Percentiles rank a stretch among this genome's conserved stretches.
Conservation (phyloP, 2,797 vertebrate genomes). For the Melanotaenia pygmaea region DNA sequence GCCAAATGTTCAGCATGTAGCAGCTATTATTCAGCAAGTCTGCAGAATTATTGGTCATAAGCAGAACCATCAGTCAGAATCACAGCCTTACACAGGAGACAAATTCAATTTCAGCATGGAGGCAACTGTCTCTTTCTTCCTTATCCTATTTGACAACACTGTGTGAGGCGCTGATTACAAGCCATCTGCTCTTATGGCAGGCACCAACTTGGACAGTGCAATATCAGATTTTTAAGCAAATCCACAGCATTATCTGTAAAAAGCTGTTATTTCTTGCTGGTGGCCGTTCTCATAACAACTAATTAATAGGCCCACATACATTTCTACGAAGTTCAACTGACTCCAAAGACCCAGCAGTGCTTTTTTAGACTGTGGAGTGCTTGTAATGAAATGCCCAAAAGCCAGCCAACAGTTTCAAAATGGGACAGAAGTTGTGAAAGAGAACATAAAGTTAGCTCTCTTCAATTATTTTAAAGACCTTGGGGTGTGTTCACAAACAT, state of each 20-base stretch:
- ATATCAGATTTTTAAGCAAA: constrained; percentile 58
- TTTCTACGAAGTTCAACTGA: constrained; percentile 36
- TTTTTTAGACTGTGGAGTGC: constrained; percentile 30
- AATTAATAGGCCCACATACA: constrained; percentile 63
- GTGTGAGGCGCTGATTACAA: constrained; percentile 53
- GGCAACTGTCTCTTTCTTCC: constrained; percentile 40
- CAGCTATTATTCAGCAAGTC: not conserved
- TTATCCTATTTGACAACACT: constrained; percentile 43
- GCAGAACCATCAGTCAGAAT: not conserved
- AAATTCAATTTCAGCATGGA: constrained; percentile 58
- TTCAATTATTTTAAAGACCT: constrained; percentile 58
- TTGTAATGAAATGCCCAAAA: constrained; percentile 43
- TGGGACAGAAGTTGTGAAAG: constrained; percentile 38
- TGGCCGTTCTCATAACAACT: constrained; percentile 65
- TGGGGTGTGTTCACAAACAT: constrained; percentile 36
- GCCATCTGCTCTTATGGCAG: constrained; percentile 54
- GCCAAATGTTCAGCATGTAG: not conserved
- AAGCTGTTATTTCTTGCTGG: constrained; percentile 47
- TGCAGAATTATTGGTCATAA: not conserved
- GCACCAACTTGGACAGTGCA: constrained; percentile 39
- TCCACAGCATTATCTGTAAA: constrained; percentile 62
- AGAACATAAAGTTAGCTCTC: constrained; percentile 41
- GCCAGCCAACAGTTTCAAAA: constrained; percentile 42
- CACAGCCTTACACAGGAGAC: constrained; percentile 19
- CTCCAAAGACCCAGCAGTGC: constrained; percentile 18